These are phyloP conservation scores for Lycodopsis pacificus DNA, from an alignment of 2,797 vertebrate genomes.

Conservation along the genomic window DNA sequence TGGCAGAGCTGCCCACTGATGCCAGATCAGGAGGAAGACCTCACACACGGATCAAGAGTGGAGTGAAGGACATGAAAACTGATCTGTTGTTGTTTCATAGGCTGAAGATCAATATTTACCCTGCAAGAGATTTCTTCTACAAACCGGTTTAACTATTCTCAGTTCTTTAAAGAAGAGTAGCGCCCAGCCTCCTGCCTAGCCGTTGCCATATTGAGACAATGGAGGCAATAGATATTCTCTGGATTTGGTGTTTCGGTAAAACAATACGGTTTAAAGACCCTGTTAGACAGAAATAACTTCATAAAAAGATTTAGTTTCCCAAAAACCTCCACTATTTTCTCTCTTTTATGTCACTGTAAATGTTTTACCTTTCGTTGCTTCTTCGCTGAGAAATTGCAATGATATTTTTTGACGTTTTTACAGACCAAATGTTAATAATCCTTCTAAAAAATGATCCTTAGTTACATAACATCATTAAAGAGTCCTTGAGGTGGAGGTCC, in stretches of 20 bases:
- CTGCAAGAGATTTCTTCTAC: not conserved
- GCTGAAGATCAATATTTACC: not conserved
- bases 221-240: too few species aligned
- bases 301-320: not conserved
- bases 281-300: too few species aligned
- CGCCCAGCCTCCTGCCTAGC: not conserved
- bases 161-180: not conserved
- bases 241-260: too few species aligned
- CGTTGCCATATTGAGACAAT: too few species aligned
- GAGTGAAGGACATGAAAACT: constrained; percentile 28
- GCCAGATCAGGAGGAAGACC: constrained; percentile 68
- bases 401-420: not conserved
- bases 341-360: not conserved
- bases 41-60: constrained; percentile 59
- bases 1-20: constrained; percentile 64
- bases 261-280: not conserved
- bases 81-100: constrained; percentile 38
- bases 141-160: constrained; percentile 11
- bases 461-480: not conserved
- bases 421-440: not conserved
- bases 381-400: not conserved
- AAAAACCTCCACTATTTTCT: too few species aligned
- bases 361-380: not conserved
- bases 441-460: not conserved
- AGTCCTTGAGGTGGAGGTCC: not conserved